phyloP scores from a whole-genome alignment of 2,888 invertebrate species.

The Lochmaea capreae region DNA sequence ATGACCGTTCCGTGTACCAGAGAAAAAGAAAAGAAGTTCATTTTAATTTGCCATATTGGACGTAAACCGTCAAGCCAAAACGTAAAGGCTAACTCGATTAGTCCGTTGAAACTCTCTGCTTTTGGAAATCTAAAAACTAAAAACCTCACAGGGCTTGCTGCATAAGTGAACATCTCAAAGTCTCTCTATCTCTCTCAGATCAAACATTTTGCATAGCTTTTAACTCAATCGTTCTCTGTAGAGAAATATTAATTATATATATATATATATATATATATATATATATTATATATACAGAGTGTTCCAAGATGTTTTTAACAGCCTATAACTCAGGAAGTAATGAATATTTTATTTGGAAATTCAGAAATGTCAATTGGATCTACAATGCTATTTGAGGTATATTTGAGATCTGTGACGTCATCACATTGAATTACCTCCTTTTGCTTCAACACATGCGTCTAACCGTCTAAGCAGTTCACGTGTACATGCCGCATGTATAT shows the following conservation, averaged over 20 bases:
- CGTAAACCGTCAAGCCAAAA: slow-evolving; percentile 20
- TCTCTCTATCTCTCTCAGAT: slow-evolving; percentile 41
- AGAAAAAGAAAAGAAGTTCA: slow-evolving; percentile 12
- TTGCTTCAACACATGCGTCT: too few species aligned
- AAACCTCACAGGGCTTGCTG: slow-evolving; percentile 55
- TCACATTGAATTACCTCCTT: too few species aligned
- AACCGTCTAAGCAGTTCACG: too few species aligned
- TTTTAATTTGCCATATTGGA: slow-evolving; percentile 36
- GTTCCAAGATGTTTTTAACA: too few species aligned
- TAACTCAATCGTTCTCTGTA: slow-evolving; percentile 39
- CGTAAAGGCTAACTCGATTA: slow-evolving; percentile 30
- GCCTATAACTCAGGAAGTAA: too few species aligned
- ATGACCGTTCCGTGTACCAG: background rate
- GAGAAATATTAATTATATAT: slow-evolving; percentile 40
- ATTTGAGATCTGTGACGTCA: too few species aligned
- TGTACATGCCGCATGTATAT: too few species aligned
- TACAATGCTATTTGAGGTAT: too few species aligned
- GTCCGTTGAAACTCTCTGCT: slow-evolving; percentile 53
- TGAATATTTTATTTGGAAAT: too few species aligned
- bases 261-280: slow-evolving; percentile 2
- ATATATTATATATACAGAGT: too few species aligned
- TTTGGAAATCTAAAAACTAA: slow-evolving; percentile 53
- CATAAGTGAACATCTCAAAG: slow-evolving; percentile 52
- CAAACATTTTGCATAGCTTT: slow-evolving; percentile 47
- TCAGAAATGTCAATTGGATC: too few species aligned